A percentile compares a stretch with the other conserved stretches of the same genome.
phyloP scores from a whole-genome alignment of 1,140 invertebrate genomes.

The Prorops nasuta region DNA sequence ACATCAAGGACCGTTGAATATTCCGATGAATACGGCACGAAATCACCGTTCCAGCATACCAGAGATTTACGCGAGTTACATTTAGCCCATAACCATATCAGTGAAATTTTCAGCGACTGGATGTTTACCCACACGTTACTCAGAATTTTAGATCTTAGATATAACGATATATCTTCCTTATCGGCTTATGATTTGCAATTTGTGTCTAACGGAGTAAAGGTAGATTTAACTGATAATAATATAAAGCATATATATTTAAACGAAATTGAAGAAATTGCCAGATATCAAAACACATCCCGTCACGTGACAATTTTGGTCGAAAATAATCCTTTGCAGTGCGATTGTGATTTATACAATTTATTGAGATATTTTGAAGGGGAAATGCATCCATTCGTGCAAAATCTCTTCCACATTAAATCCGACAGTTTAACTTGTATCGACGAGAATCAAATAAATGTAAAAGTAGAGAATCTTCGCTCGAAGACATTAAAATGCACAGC shows the following conservation, averaged over 20 bases:
- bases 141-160: slow-evolving; percentile 60
- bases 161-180: slow-evolving; percentile 52
- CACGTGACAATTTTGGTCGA: slow-evolving; percentile 46
- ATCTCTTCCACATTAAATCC: slow-evolving; percentile 44
- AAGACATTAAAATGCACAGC: slow-evolving; percentile 25
- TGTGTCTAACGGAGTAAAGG: slow-evolving; percentile 29
- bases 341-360: slow-evolving; percentile 62
- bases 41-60: slow-evolving; percentile 56
- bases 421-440: slow-evolving; percentile 48
- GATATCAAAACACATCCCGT: slow-evolving; percentile 3
- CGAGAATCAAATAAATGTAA: slow-evolving; percentile 28
- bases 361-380: slow-evolving; percentile 51
- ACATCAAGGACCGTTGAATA: background rate
- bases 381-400: slow-evolving; percentile 35
- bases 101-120: slow-evolving; percentile 63
- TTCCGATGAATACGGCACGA: slow-evolving; percentile 7
- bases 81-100: slow-evolving; percentile 64
- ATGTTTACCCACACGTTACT: slow-evolving; percentile 48
- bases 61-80: slow-evolving; percentile 58
- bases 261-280: slow-evolving; percentile 12
- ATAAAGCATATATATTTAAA: slow-evolving; percentile 53
- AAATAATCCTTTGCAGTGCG: slow-evolving; percentile 67
- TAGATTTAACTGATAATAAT: slow-evolving; percentile 60
- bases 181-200: background rate
- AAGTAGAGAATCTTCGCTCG: slow-evolving; percentile 23